phyloP scores from a whole-genome alignment of 37 sponge, comb jelly and placozoan species.

The Chondrosia reniformis region DNA sequence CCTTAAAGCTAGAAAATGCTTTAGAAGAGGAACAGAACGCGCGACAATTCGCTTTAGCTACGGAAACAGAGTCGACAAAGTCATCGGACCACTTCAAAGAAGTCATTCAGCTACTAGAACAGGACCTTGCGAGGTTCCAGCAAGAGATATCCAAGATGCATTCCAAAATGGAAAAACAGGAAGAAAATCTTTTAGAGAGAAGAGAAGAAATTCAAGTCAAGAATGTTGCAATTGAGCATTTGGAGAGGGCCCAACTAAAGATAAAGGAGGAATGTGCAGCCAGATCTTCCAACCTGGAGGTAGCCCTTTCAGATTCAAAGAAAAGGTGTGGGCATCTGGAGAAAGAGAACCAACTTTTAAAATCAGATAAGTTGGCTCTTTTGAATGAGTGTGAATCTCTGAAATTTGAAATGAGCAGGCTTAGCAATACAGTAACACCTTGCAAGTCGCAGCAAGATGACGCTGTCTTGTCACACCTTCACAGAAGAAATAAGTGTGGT shows the following conservation, averaged over 20 bases:
- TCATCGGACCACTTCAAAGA: neutral
- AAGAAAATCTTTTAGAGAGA: neutral
- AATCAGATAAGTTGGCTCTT: neutral
- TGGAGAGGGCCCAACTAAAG: neutral
- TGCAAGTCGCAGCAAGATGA: neutral
- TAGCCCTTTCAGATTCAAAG: neutral
- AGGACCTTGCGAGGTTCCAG: neutral
- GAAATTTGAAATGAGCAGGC: neutral
- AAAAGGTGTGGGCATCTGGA: neutral
- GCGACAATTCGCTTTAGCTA: neutral
- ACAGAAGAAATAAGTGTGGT: neutral
- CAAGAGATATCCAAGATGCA: constrained; percentile 5
- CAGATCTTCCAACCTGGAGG: constrained; percentile 10
- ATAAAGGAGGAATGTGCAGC: constrained; percentile 13
- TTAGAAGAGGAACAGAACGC: neutral
- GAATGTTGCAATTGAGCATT: constrained; percentile 11
- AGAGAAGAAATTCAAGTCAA: neutral
- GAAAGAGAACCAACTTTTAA: neutral
- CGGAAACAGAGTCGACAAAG: neutral
- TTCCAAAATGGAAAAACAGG: neutral
- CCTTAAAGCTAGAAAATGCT: neutral
- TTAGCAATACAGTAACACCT: neutral
- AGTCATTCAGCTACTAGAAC: neutral
- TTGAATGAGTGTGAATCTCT: neutral
- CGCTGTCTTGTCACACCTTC: neutral